Base-by-base conservation (phyloP, 2,797 vertebrate genomes). In the Pseudochromis fuscus region DNA sequence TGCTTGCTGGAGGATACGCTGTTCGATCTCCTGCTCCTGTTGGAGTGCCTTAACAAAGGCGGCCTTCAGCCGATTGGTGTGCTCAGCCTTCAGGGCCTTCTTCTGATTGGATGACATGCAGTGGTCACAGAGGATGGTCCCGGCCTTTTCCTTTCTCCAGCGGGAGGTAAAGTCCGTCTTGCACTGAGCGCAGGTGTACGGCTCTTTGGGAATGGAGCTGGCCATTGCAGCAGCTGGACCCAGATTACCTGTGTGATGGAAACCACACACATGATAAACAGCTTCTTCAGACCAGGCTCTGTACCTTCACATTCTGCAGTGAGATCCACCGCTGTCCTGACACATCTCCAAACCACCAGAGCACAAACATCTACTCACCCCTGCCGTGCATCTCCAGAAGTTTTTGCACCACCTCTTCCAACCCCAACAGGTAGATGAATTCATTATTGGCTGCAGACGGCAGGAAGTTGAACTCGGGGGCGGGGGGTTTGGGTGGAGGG, bases 151-250 rank as follows among this genome's bases (percentile, higher is more conserved):
- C 79, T 97, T 97, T 79, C 98, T 95, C 98, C 98, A 99, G 79
- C 98, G 97, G 83, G 97, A 97, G 2, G 98, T 99, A 91, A 99
- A 99, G 94, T 99, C 98, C 0, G 98, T 99, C 95, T 97, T 97
- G 90, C 98, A 99, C 92, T 98, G 97, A 23, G 95, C 92, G 11
- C 98, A 99, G 76, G 94, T 95, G 77, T 96, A 95, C 61, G 98
- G 98, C 88, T 99, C 98, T 52, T 96, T 97, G 48, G 94, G 93
- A 25, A 89, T 64, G 0, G 88, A 83, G 3, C 87, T 79, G 1
- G 89, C 83, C 0, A 94, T 86, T 24, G 90, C 88, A 23, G 81
- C 40, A 27, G 88, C 73, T 33, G 77, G 74, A 9, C 87, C 86
- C 21, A 91, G 84, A 88, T 97, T 98, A 72, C 96, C 97, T 93